Base-by-base conservation (phyloP, 1,140 invertebrate genomes). In the Drosophila nikananu region DNA sequence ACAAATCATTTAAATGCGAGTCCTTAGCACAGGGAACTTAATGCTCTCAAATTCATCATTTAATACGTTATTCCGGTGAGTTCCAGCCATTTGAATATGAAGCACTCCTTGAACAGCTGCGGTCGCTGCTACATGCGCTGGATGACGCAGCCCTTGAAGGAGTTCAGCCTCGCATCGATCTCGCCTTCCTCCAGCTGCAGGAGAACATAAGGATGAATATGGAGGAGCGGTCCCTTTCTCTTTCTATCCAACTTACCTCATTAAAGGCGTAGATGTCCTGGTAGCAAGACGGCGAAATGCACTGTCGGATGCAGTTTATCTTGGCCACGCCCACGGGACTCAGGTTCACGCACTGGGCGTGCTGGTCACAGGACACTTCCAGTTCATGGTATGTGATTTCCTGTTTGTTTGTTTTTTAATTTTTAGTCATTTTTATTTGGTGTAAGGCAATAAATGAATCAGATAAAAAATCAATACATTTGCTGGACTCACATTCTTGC, bases 81-180 rank as follows among this genome's bases (percentile, higher is more conserved):
- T 9, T 71, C 67, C 23, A 71, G 6, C 67, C 63, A 71, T 21
- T 67, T 71, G 8, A 67, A 46, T 35, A 71, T 67, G 35, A 91
- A 58, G 35, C 67, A 77, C 46, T 91, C 84, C 17, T 39, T 77
- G 9, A 83, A 76, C 25, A 91, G 68, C 21, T 76, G 77, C 30
- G 78, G 68, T 70, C 81, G 83, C 72, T 92, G 90, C 86, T 92
- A 92, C 78, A 86, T 87, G 10, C 91, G 81, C 70, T 97, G 96
- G 92, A 97, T 95, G 89, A 97, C 97, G 93, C 97, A 97, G 46
- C 96, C 96, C 93, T 97, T 97, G 86, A 97, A 97, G 5, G 96
- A 97, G 92, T 97, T 97, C 46, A 97, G 93, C 92, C 97, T 94
- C 10, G 97, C 96, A 93, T 97, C 96, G 58, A 97, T 97, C 94